Conservation (phyloP, 1,140 invertebrate genomes). For the Dufourea novaeangliae region DNA sequence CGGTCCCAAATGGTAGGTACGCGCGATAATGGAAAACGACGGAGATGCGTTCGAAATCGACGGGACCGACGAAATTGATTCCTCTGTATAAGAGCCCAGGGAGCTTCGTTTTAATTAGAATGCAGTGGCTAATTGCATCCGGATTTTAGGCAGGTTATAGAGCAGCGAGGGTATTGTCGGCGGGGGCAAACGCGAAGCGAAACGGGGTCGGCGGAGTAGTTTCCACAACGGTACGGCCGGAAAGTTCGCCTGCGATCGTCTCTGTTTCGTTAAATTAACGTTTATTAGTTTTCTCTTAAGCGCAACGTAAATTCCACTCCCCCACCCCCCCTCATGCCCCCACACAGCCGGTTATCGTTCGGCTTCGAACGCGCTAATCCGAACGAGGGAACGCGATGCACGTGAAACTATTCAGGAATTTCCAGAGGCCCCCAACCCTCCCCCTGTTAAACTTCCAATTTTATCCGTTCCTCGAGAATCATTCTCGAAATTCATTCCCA, state of each 20-base stretch:
- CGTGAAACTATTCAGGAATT: constrained; percentile 43
- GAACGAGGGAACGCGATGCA: constrained; percentile 33
- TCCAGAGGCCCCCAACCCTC: constrained; percentile 26
- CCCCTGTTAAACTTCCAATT: constrained; percentile 15
- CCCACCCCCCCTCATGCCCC: too few relatives aligned
- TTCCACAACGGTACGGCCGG: constrained; percentile 4
- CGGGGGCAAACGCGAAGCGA: background rate
- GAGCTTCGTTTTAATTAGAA: constrained; percentile 37
- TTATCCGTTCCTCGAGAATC: constrained; percentile 20
- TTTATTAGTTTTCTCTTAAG: constrained; percentile 69
- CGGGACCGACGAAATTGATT: constrained; percentile 13
- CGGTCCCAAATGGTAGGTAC: background rate
- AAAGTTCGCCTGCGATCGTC: constrained; percentile 51
- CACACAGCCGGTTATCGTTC: constrained; percentile 63
- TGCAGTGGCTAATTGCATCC: constrained; percentile 42
- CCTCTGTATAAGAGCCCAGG: background rate
- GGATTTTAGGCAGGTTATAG: constrained; percentile 35
- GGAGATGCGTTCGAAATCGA: background rate
- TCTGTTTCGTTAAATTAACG: constrained; percentile 70
- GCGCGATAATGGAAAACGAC: background rate
- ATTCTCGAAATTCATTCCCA: too few relatives aligned
- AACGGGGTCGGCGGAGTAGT: constrained; percentile 6
- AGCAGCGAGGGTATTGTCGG: constrained; percentile 4
- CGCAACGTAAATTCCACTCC: constrained; percentile 65
- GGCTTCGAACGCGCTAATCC: constrained; percentile 52